Conservation (phyloP, 2,113 vertebrate genomes). For the Carettochelys insculpta region DNA sequence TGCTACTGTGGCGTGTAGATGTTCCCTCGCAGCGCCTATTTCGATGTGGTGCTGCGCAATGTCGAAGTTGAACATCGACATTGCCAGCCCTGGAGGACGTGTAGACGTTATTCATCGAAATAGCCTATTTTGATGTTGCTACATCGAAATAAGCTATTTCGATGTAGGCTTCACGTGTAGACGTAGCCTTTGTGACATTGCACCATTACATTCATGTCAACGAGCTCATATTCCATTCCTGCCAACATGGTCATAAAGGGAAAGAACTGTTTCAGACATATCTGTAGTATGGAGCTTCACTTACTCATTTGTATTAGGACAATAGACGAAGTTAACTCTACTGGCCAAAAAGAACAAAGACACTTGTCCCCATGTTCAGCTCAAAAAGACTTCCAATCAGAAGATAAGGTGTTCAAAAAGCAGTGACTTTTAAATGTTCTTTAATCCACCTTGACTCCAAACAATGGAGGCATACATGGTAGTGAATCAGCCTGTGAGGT, state of each 20-base stretch:
- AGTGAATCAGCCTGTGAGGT: background rate
- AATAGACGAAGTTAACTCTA: background rate
- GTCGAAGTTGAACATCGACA: too few relatives aligned
- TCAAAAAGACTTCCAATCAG: background rate
- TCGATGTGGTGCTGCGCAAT: too few relatives aligned
- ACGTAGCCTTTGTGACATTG: too few relatives aligned
- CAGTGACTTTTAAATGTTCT: background rate
- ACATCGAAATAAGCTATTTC: too few relatives aligned
- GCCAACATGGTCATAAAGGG: background rate
- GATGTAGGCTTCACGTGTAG: too few relatives aligned
- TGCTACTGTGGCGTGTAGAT: too few relatives aligned
- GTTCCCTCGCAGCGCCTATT: too few relatives aligned
- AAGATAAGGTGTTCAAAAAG: background rate
- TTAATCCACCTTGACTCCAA: background rate
- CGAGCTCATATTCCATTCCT: background rate
- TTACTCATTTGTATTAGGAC: background rate
- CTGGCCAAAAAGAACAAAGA: background rate
- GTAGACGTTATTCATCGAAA: too few relatives aligned
- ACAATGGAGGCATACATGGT: accelerated
- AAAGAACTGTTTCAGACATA: accelerated
- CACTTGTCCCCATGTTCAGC: background rate
- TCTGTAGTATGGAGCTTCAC: background rate
- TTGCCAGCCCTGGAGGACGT: too few relatives aligned
- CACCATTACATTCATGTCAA: background rate
- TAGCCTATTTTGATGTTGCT: too few relatives aligned